phyloP scores from a whole-genome alignment of 2,113 vertebrate genomes.

The rabbit (Oryctolagus cuniculus) region DNA sequence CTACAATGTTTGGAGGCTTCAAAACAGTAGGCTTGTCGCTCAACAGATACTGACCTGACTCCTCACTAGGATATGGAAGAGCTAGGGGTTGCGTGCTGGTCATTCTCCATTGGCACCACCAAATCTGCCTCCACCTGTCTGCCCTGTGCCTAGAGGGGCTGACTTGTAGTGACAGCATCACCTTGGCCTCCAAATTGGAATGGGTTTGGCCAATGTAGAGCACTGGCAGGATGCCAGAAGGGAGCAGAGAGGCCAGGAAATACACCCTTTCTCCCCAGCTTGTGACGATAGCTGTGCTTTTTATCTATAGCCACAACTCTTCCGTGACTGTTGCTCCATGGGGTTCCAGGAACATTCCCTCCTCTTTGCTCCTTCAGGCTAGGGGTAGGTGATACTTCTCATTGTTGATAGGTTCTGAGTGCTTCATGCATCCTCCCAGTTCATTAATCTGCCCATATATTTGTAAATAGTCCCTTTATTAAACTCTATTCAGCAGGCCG shows the following conservation, averaged over 20 bases:
- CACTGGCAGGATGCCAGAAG: no score
- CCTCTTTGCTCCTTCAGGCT: not conserved
- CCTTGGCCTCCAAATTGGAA: not conserved
- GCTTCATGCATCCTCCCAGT: not conserved
- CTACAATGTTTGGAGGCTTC: not conserved
- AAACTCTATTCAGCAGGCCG: not conserved
- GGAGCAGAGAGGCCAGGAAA: not conserved
- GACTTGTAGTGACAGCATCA: not conserved
- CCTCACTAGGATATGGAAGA: not conserved
- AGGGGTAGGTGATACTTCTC: not conserved
- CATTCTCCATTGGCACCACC: not conserved
- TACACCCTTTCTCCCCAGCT: fast-evolving
- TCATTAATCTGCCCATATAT: not conserved
- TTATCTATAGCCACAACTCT: not conserved
- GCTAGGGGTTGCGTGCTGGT: not conserved
- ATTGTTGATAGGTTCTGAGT: no score
- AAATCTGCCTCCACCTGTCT: not conserved
- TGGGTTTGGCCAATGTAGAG: not conserved
- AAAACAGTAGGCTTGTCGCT: not conserved
- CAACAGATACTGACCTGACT: not conserved
- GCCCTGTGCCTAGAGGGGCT: not conserved
- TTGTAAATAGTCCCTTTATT: not conserved
- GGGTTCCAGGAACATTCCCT: no score
- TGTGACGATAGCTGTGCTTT: not conserved
- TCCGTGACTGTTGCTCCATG: not conserved